phyloP scores from a whole-genome alignment of 1,140 invertebrate species.

The Alviniconcha marisindica region DNA sequence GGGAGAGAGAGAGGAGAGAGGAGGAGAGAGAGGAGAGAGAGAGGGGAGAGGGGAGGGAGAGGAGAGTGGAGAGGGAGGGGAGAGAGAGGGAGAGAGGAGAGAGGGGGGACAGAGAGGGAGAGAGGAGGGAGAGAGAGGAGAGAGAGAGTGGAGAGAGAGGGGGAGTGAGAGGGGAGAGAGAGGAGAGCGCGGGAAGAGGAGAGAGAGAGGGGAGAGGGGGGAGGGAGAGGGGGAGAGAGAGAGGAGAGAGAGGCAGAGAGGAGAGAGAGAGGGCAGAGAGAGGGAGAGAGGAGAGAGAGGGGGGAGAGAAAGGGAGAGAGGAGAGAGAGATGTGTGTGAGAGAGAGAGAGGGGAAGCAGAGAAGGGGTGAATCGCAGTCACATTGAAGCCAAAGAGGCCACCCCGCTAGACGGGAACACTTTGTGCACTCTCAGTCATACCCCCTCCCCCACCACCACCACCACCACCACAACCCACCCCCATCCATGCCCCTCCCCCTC shows the following conservation, averaged over 20 bases:
- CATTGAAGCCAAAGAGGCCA: constrained; percentile 11
- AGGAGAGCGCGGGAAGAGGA: background rate
- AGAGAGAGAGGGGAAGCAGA: background rate
- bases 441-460: background rate
- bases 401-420: constrained; percentile 7
- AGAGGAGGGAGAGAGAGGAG: no score
- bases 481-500: background rate
- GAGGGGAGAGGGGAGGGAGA: no score
- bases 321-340: background rate
- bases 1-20: no score
- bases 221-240: background rate
- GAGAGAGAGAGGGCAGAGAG: background rate
- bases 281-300: background rate
- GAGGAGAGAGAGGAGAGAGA: no score
- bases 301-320: background rate
- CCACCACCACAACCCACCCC: background rate
- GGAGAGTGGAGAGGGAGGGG: no score
- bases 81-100: no score
- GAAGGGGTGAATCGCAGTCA: background rate
- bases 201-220: background rate
- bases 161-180: background rate
- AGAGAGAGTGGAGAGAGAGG: background rate
- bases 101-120: no score
- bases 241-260: background rate
- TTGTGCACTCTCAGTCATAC: background rate